phyloP scores from a whole-genome alignment of 2,888 invertebrate genomes.

The Zhuqinia jingwanae region DNA sequence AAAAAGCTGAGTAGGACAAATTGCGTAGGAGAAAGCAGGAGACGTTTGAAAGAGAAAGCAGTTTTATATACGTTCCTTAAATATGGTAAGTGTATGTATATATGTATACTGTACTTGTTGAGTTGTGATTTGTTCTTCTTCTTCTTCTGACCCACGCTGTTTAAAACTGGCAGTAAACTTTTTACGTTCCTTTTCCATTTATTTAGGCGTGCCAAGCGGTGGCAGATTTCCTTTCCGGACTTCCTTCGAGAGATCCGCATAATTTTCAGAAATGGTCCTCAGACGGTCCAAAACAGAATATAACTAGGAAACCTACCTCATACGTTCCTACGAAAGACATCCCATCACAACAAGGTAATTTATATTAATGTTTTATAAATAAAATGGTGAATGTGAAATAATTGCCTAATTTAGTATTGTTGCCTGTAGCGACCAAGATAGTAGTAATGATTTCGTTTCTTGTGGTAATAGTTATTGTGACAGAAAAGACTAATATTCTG shows the following conservation, averaged over 20 bases:
- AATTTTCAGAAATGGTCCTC: conserved; percentile 96
- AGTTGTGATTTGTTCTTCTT: too few relatives aligned
- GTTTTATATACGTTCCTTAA: not conserved
- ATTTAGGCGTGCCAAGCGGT: conserved; percentile 84
- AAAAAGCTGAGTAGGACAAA: too few relatives aligned
- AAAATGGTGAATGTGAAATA: too few relatives aligned
- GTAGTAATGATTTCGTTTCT: not conserved
- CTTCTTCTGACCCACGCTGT: too few relatives aligned
- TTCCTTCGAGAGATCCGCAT: conserved; percentile 94
- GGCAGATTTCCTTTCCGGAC: conserved; percentile 93
- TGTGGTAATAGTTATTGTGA: conserved; percentile 89
- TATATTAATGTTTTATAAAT: not conserved
- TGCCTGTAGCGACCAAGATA: too few relatives aligned
- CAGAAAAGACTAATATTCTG: conserved; percentile 96
- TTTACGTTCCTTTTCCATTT: not conserved
- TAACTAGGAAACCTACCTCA: conserved; percentile 92
- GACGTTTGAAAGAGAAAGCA: not conserved
- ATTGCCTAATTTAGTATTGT: too few relatives aligned
- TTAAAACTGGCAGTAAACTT: not conserved
- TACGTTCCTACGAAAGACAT: conserved; percentile 96
- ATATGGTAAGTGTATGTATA: too few relatives aligned
- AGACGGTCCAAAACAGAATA: conserved; percentile 90
- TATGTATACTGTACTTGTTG: too few relatives aligned
- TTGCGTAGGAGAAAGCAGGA: not conserved
- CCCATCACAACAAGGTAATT: conserved; percentile 94